Evolutionary conservation across 2,113 vertebrate species (phyloP), one percentile per base, ranked within the genome.

Genomic region (Cottus gobio): DNA sequence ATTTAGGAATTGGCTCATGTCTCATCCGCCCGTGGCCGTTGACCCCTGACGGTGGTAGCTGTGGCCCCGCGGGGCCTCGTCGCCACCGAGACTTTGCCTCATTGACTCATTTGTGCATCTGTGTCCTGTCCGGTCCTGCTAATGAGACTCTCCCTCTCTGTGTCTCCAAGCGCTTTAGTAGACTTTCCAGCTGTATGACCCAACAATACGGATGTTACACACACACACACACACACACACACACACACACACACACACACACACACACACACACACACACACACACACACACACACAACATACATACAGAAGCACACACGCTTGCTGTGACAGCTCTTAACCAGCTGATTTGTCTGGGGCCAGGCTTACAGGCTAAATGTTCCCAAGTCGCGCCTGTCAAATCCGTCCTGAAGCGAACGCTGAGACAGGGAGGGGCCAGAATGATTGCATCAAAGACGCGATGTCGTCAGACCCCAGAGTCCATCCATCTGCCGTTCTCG

Each of bases 341-440:
- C 85, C 83, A 89, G 88, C 90, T 91, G 86, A 93, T 95, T 91
- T 91, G 90, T 94, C 91, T 85, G 78, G 82, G 85, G 67, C 62
- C 85, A 62, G 80, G 61, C 85, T 44, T 72, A 79, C 68, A 77
- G 44, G 57, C 80, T 90, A 85, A 91, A 83, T 61, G 79, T 79
- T 90, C 77, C 87, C 54, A 54, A 82, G 83, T 52, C 2, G 61
- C n/a, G 12, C 60, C 82, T 77, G 79, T 92, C 91, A 88, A 79
- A 87, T 88, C 63, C 30, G 42, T 67, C 56, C 79, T 77, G 77
- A 80, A 64, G 76, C 48, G 58, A 44, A 42, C 28, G 1, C 30
- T 24, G 66, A 79, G 50, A 69, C 58, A 46, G 77, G 34, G 61
- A 54, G 61, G 56, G 46, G 46, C 60, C 68, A 61, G 34, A 46